Conservation (phyloP, 2,797 vertebrate genomes). For the Girardinus metallicus region DNA sequence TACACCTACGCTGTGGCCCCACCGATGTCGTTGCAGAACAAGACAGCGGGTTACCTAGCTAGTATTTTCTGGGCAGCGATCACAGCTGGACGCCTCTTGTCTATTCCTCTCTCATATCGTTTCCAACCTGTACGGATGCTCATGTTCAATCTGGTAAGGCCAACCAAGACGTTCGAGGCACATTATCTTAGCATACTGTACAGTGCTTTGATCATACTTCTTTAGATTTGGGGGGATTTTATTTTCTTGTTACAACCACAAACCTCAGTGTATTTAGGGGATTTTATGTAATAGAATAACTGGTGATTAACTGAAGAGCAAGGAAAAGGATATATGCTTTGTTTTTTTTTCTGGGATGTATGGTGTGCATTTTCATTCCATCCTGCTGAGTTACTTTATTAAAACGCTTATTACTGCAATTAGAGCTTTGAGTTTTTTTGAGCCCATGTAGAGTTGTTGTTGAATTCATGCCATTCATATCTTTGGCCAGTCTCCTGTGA, state of each 20-base stretch:
- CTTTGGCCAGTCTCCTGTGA: neutral
- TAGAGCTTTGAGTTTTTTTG: neutral
- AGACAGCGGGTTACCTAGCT: slow-evolving; percentile 92
- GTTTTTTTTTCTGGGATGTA: neutral
- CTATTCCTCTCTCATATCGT: slow-evolving; percentile 90
- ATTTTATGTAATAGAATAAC: neutral
- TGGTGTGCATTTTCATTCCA: neutral
- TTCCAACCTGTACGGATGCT: slow-evolving; percentile 90
- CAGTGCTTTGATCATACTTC: neutral
- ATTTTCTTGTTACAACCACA: neutral
- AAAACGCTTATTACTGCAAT: neutral
- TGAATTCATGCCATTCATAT: neutral
- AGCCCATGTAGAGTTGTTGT: neutral
- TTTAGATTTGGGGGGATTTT: neutral
- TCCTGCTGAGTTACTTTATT: neutral
- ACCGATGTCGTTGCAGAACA: slow-evolving; percentile 86
- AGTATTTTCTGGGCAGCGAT: slow-evolving; percentile 97
- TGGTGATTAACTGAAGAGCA: neutral
- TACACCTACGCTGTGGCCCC: slow-evolving; percentile 92
- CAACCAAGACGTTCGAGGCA: slow-evolving; percentile 7
- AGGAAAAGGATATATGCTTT: neutral
- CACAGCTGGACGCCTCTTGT: slow-evolving; percentile 91
- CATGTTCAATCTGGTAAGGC: slow-evolving; percentile 89
- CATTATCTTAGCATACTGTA: neutral
- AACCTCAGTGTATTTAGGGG: neutral